Evolutionary conservation across 2,888 invertebrate species (phyloP).

Genomic region (Xestia sexstrigata): DNA sequence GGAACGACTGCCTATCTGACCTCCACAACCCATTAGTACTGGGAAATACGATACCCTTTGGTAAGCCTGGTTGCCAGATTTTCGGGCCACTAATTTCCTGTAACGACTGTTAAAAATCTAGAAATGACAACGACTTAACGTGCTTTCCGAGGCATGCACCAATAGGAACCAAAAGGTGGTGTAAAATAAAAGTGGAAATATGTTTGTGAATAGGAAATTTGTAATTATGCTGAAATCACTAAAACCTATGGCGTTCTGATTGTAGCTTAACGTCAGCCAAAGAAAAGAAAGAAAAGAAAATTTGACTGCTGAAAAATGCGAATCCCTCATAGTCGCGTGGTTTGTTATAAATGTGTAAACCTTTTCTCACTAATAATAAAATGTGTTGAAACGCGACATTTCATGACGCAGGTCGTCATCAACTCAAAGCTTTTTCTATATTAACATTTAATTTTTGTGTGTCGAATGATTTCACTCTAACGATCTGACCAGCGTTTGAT

Average conservation of each 20-base stretch:
- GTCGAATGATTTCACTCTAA: conserved; percentile 43
- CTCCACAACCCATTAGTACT: neutral
- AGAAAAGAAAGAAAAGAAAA: neutral
- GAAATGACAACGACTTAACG: no score
- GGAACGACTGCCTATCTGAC: neutral
- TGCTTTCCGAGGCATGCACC: no score
- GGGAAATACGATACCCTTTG: neutral
- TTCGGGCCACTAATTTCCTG: neutral
- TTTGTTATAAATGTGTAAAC: conserved; percentile 20
- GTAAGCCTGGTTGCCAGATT: neutral
- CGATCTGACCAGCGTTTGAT: conserved; percentile 34
- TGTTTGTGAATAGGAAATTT: no score
- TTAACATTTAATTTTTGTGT: conserved; percentile 44
- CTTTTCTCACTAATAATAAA: conserved; percentile 50
- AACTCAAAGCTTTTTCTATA: conserved; percentile 33
- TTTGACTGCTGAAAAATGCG: neutral
- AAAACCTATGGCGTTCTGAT: neutral
- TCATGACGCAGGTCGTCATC: conserved; percentile 49
- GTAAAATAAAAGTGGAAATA: no score
- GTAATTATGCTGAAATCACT: neutral
- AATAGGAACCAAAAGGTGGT: no score
- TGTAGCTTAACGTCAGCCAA: no score
- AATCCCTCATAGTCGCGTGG: neutral
- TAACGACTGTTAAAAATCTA: no score
- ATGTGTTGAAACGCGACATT: conserved; percentile 40